These are phyloP conservation scores for Chionis minor DNA, from an alignment of 2,113 vertebrate genomes.

Conservation along the genomic window DNA sequence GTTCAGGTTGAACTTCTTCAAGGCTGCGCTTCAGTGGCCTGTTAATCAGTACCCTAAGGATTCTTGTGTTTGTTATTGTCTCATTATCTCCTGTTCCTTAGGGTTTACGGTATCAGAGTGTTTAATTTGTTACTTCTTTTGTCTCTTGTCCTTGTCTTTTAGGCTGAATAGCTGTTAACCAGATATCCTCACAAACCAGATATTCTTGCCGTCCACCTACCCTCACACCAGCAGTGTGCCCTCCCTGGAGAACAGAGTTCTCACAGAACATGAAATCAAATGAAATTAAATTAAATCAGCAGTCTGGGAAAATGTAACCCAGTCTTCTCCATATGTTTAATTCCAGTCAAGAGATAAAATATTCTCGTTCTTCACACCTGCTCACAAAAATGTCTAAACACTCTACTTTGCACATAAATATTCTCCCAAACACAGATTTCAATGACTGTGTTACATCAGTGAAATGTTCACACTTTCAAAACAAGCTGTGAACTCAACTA, in stretches of 20 bases:
- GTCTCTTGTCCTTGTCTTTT: background rate
- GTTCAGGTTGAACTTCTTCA: background rate
- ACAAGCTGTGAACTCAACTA: background rate
- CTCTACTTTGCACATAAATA: background rate
- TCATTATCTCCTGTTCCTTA: background rate
- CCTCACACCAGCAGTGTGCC: fast-evolving
- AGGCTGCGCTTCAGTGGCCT: background rate
- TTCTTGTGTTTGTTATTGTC: background rate
- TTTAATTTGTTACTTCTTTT: background rate
- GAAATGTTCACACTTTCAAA: conserved; percentile 3
- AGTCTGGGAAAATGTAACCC: background rate
- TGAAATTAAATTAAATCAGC: background rate
- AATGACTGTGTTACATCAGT: background rate
- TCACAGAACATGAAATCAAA: background rate
- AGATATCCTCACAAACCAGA: background rate
- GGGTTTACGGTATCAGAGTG: background rate
- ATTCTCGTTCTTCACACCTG: background rate
- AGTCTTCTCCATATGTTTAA: background rate
- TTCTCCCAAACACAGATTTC: background rate
- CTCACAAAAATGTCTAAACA: conserved; percentile 29
- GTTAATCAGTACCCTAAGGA: background rate
- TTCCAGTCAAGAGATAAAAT: background rate
- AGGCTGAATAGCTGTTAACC: background rate
- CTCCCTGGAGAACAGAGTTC: background rate
- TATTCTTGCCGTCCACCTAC: background rate